Evolutionary conservation across 2,113 vertebrate species (phyloP), one percentile per base, ranked within the genome.

Genomic region (Nannospalax galili): DNA sequence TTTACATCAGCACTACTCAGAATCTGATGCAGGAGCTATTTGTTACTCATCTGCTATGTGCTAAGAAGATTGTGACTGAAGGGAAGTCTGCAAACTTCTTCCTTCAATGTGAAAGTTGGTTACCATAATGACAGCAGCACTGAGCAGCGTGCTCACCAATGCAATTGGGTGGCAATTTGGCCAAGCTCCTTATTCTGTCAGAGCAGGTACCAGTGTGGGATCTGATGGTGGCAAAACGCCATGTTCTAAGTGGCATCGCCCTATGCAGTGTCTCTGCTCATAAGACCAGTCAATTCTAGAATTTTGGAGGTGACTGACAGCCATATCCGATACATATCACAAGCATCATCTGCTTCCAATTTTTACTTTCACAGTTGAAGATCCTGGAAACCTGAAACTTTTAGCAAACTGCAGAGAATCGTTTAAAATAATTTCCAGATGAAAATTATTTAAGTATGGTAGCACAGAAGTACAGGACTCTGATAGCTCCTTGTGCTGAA

Each of bases 161-260:
- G 6, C 28, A 42, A 30, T 9, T 84, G 48, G 22, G 17, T 5
- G 17, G 48, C 24, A 32, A 32, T 69, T 69, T 52, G 28, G 17
- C 60, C 32, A 28, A 12, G 26, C 37, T 22, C 37, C 35, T 84
- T 65, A 14, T 19, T 37, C 26, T n/a, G 6, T 48, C 37, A n/a
- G 6, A 24, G 15, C 16, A 6, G 48, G 37, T n/a, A 2, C 28
- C 40, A 58, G 26, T n/a, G 19, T n/a, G 64, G 48, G 8, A 35
- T 52, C 65, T 16, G 7, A 12, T 5, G 9, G 26, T 73, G 42
- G 24, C 28, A 15, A 10, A 42, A 62, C 10, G 32, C 19, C 30
- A 22, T 4, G 11, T 5, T 12, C 14, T 0, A 0, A 52, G 60
- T 14, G 40, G 35, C 40, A 37, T 70, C 37, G 1, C 9, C 11